Conservation (phyloP, 1,140 invertebrate genomes). For the Apis dorsata region DNA sequence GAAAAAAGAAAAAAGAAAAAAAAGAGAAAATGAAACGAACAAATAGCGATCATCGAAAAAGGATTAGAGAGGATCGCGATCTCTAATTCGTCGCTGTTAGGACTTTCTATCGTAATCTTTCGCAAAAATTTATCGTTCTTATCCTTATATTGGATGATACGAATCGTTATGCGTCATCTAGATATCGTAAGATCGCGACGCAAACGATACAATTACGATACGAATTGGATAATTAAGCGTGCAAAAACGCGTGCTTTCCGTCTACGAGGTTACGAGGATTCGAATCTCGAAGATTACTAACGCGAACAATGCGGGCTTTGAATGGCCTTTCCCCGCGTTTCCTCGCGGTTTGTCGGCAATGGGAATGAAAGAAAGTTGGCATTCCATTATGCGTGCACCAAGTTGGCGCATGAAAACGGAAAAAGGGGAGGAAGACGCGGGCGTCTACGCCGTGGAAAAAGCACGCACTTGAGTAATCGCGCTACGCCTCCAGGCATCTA, state of each 20-base stretch:
- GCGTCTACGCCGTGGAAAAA: constrained; percentile 6
- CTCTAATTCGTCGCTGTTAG: too few species aligned
- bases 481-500: constrained; percentile 30
- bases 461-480: constrained; percentile 40
- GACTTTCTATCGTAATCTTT: too few species aligned
- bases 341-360: not conserved
- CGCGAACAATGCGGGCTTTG: constrained; percentile 31
- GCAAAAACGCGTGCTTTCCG: not conserved
- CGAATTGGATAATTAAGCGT: too few species aligned
- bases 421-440: not conserved
- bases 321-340: constrained; percentile 33
- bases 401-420: constrained; percentile 7
- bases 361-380: constrained; percentile 6
- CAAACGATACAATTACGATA: too few species aligned
- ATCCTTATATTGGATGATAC: too few species aligned
- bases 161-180: too few species aligned
- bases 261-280: not conserved
- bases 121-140: too few species aligned
- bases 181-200: too few species aligned
- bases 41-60: too few species aligned
- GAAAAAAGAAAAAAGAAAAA: not conserved
- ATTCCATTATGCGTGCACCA: constrained; percentile 19
- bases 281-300: constrained; percentile 23
- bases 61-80: too few species aligned
- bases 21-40: too few species aligned